Conservation (phyloP, 2,888 invertebrate genomes). For the Pinctada fucata region DNA sequence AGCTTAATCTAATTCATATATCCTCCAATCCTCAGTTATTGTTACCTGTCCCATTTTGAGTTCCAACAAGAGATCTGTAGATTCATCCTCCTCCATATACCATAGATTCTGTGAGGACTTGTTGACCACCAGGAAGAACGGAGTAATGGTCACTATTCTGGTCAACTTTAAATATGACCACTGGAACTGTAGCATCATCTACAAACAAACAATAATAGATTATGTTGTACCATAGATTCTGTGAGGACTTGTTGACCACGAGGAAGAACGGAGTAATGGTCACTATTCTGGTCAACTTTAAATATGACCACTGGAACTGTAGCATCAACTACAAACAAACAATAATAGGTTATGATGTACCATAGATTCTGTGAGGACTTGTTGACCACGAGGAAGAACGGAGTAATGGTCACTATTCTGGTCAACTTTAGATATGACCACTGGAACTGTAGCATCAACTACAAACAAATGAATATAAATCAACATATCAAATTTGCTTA, state of each 20-base stretch:
- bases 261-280: conserved; percentile 88
- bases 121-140: conserved; percentile 88
- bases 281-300: conserved; percentile 87
- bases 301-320: conserved; percentile 83
- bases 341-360: neutral
- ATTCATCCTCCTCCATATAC: conserved; percentile 91
- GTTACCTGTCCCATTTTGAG: conserved; percentile 83
- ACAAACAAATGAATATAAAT: conserved; percentile 28
- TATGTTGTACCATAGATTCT: too few species aligned
- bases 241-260: conserved; percentile 81
- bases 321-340: conserved; percentile 80
- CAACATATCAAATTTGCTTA: neutral
- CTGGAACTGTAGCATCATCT: conserved; percentile 84
- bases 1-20: too few species aligned
- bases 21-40: too few species aligned
- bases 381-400: conserved; percentile 88
- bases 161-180: conserved; percentile 86
- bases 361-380: conserved; percentile 74
- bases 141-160: conserved; percentile 87
- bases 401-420: conserved; percentile 87
- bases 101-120: conserved; percentile 78
- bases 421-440: conserved; percentile 86
- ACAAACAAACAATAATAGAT: conserved; percentile 29
- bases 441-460: conserved; percentile 84
- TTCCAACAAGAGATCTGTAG: conserved; percentile 90